These are phyloP conservation scores for Spisula subtruncata DNA, from an alignment of 2,888 invertebrate species.

Conservation along the genomic window DNA sequence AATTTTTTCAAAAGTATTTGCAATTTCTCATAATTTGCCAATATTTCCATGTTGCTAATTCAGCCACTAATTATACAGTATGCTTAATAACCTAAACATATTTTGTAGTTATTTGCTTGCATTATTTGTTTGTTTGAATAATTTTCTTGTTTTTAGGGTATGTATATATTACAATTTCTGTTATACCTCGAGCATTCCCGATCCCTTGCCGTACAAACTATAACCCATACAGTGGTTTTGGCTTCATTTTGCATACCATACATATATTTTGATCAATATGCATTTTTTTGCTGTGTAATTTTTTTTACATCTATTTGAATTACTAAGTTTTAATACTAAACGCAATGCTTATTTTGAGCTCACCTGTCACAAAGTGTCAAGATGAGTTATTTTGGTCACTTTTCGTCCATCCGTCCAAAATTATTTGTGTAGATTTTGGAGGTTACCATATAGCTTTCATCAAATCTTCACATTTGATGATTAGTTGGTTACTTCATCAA, in stretches of 20 bases:
- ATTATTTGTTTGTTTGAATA: conserved; percentile 20
- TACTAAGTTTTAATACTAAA: neutral
- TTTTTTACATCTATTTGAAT: neutral
- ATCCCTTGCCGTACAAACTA: neutral
- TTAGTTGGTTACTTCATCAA: too few species aligned
- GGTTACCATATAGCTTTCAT: too few species aligned
- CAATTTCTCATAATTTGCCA: too few species aligned
- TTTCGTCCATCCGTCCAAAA: too few species aligned
- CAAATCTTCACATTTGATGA: too few species aligned
- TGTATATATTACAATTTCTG: conserved; percentile 12
- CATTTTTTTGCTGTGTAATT: neutral
- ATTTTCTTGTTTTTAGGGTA: conserved; percentile 16
- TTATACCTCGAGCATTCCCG: conserved; percentile 45
- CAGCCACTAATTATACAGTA: too few species aligned
- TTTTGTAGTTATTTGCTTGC: conserved; percentile 35
- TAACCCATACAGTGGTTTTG: conserved; percentile 32
- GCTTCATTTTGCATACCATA: conserved; percentile 9
- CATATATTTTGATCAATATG: neutral
- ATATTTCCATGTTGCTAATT: too few species aligned
- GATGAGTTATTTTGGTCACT: too few species aligned
- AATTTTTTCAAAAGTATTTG: neutral
- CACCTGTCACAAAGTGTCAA: too few species aligned
- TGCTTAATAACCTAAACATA: neutral
- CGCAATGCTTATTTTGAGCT: neutral
- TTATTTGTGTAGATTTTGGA: too few species aligned